Conservation (phyloP, 2,797 vertebrate species). For the Rhadinocentrus ornatus region DNA sequence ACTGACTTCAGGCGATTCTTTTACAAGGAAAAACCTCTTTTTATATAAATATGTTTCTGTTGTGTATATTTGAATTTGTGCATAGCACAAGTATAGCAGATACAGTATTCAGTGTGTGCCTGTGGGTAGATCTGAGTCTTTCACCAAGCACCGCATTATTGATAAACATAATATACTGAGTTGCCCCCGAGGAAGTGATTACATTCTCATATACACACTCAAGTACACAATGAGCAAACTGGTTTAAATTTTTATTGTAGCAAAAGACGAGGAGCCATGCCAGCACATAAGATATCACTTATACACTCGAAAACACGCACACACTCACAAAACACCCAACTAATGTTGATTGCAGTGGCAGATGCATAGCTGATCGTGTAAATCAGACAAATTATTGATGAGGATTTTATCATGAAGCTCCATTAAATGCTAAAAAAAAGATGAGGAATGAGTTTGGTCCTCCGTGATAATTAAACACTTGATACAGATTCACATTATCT, state of each 20-base stretch:
- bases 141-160: constrained; percentile 25
- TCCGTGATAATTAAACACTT: constrained; percentile 59
- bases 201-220: constrained; percentile 19
- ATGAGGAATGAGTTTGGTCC: constrained; percentile 53
- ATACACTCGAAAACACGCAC: not conserved
- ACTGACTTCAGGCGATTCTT: constrained; percentile 27
- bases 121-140: constrained; percentile 9
- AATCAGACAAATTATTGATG: constrained; percentile 72
- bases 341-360: constrained; percentile 62
- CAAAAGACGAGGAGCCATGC: constrained; percentile 34
- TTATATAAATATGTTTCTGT: not conserved
- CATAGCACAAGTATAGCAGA: not conserved
- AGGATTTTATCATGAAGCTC: constrained; percentile 66
- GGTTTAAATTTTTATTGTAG: constrained; percentile 44
- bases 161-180: constrained; percentile 40
- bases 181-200: constrained; percentile 24
- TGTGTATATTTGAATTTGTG: constrained; percentile 10
- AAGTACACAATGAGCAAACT: constrained; percentile 12
- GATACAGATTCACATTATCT: constrained; percentile 47
- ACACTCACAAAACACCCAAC: constrained; percentile 25
- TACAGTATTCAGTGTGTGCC: not conserved
- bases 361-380: constrained; percentile 68
- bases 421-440: constrained; percentile 59
- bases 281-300: constrained; percentile 21
- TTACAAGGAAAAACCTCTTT: constrained; percentile 8